These are phyloP conservation scores for Chroicocephalus ridibundus DNA, from an alignment of 2,113 vertebrate species.

Conservation along the genomic window DNA sequence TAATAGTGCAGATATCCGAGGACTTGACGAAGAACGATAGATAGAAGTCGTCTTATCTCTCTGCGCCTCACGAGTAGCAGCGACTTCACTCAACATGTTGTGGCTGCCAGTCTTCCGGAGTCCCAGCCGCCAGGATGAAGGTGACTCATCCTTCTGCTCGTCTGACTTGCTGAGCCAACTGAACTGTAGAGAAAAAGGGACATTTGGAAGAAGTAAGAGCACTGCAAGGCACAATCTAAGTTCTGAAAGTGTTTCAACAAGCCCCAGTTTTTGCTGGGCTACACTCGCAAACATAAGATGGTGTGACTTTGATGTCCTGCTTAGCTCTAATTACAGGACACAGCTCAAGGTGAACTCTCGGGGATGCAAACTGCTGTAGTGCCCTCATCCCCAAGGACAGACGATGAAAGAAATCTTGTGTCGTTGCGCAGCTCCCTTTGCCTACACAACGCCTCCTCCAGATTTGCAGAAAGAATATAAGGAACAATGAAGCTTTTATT, in stretches of 20 bases:
- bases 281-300: not conserved
- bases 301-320: not conserved
- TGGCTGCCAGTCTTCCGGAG: constrained; percentile 80
- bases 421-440: not conserved
- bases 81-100: constrained; percentile 64
- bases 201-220: not conserved
- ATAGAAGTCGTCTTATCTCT: constrained; percentile 61
- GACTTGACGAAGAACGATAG: constrained; percentile 75
- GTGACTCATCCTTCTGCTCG: constrained; percentile 77
- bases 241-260: not conserved
- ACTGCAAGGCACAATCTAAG: not conserved
- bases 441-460: not conserved
- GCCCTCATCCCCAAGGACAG: not conserved
- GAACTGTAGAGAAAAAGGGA: constrained; percentile 32
- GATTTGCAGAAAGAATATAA: not conserved
- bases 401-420: not conserved
- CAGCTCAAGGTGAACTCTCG: not conserved
- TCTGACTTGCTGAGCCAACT: constrained; percentile 70
- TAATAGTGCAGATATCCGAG: constrained; percentile 72
- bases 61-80: constrained; percentile 55
- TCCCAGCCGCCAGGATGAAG: constrained; percentile 75
- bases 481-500: not conserved
- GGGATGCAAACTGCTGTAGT: not conserved
- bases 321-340: not conserved
- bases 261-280: not conserved